Evolutionary conservation across 2,113 vertebrate genomes (phyloP).

Genomic region (Lonchura striata): DNA sequence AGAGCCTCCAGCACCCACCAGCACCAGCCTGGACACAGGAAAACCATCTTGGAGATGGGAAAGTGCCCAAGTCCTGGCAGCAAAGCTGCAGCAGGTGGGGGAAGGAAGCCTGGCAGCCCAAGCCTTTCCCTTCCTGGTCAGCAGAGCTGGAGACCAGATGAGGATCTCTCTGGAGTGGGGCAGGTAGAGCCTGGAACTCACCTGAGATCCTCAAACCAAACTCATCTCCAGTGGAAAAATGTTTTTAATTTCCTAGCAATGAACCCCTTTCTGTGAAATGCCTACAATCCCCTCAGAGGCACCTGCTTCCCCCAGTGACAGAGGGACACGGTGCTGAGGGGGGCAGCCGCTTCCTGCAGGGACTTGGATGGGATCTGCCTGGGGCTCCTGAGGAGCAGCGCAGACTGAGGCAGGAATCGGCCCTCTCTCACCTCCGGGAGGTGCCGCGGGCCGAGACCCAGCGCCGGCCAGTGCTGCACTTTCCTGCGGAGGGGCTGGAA

Average conservation of each 20-base stretch:
- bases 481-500: background rate
- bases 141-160: rapidly evolving
- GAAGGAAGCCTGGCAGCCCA: background rate
- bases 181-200: background rate
- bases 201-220: background rate
- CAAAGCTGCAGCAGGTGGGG: background rate
- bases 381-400: background rate
- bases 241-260: background rate
- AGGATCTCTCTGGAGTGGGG: rapidly evolving
- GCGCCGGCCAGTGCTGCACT: background rate
- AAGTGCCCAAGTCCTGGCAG: background rate
- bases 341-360: background rate
- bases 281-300: background rate
- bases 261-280: background rate
- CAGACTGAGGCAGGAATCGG: background rate
- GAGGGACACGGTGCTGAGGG: background rate
- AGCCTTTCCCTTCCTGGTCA: background rate
- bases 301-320: background rate
- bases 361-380: background rate
- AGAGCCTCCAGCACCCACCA: background rate
- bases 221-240: background rate
- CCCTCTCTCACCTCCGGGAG: background rate
- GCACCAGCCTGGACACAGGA: background rate
- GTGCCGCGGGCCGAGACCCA: no score
- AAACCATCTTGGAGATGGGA: background rate